Conservation (phyloP, 2,888 invertebrate genomes). For the Fragum fragum region DNA sequence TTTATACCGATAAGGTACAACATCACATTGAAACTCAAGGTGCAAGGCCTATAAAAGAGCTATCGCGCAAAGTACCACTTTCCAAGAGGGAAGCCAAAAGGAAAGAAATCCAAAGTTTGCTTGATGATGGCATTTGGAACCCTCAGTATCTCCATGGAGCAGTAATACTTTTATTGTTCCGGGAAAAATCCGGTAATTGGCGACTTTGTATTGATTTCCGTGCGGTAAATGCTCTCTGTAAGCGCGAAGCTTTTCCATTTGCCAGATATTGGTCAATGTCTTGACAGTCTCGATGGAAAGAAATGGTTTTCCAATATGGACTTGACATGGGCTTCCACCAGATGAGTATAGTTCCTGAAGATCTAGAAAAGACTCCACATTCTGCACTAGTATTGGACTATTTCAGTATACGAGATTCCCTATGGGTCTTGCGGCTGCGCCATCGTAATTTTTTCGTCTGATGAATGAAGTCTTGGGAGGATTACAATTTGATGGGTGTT, state of each 20-base stretch:
- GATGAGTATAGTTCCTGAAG: constrained; percentile 41
- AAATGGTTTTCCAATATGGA: constrained; percentile 52
- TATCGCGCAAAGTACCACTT: constrained; percentile 23
- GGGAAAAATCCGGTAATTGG: constrained; percentile 42
- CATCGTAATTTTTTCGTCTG: constrained; percentile 43
- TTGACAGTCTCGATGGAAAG: constrained; percentile 43
- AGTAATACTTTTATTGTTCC: constrained; percentile 45
- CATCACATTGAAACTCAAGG: constrained; percentile 25
- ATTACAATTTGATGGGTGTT: no score
- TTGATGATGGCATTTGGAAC: constrained; percentile 36
- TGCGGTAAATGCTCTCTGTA: constrained; percentile 41
- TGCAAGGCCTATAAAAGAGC: constrained; percentile 27
- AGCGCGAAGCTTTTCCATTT: constrained; percentile 49
- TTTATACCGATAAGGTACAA: constrained; percentile 32
- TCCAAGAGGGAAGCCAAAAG: constrained; percentile 24
- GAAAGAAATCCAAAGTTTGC: constrained; percentile 40
- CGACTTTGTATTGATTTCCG: constrained; percentile 58
- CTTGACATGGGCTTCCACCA: constrained; percentile 57
- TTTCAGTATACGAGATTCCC: constrained; percentile 56
- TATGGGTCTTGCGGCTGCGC: constrained; percentile 51
- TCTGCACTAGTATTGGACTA: constrained; percentile 50
- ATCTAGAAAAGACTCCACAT: constrained; percentile 53
- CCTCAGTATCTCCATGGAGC: constrained; percentile 47
- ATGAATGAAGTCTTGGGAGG: constrained; percentile 49
- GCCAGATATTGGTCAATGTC: constrained; percentile 48